These are phyloP conservation scores for Anthoscopus minutus DNA, from an alignment of 2,113 vertebrate genomes.

Conservation along the genomic window DNA sequence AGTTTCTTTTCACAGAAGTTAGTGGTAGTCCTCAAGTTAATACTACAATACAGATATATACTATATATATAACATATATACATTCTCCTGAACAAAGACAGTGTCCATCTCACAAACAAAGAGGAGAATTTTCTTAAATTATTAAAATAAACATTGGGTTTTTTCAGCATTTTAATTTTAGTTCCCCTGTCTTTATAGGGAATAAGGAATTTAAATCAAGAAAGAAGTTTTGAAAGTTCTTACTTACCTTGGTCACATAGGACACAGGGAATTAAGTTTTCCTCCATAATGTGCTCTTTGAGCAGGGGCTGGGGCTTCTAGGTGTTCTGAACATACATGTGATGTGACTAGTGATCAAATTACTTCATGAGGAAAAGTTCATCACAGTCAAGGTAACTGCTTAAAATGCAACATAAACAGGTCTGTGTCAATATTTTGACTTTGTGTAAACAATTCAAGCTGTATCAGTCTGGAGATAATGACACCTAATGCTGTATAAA, in stretches of 20 bases:
- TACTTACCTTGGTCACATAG: neutral
- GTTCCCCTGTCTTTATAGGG: neutral
- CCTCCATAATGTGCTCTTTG: neutral
- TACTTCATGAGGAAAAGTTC: neutral
- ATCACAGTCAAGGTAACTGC: neutral
- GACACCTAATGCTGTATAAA: neutral
- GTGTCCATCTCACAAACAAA: neutral
- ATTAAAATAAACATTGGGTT: fast-evolving
- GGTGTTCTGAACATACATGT: neutral
- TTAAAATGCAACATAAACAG: slow-evolving; percentile 34
- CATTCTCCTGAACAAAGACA: neutral
- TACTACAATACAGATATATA: neutral
- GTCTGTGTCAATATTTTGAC: slow-evolving; percentile 10
- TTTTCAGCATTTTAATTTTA: neutral
- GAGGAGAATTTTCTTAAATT: neutral
- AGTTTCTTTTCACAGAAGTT: neutral
- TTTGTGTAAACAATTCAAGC: slow-evolving; percentile 15
- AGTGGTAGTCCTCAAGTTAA: fast-evolving
- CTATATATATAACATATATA: neutral
- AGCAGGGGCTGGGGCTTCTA: neutral
- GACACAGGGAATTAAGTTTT: neutral
- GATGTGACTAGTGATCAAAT: neutral
- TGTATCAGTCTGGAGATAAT: neutral
- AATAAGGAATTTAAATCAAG: neutral
- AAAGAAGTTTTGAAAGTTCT: neutral